Percentiles rank a stretch among this genome's conserved stretches.
phyloP scores from a whole-genome alignment of 2,113 vertebrate genomes.

The Dolichallabes microphthalmus region DNA sequence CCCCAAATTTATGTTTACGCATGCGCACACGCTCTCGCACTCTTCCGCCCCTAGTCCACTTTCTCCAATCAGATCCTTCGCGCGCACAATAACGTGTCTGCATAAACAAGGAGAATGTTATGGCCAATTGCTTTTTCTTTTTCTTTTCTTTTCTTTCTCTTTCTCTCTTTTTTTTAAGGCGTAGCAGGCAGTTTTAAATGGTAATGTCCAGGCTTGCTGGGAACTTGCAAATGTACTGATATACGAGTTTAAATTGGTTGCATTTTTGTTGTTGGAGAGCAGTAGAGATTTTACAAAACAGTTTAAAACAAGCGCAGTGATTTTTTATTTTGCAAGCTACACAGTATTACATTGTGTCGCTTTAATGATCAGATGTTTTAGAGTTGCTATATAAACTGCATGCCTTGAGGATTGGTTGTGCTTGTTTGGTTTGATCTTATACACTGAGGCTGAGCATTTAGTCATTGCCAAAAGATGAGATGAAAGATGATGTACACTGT shows the following conservation, averaged over 20 bases:
- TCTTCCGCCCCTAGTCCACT: slow-evolving; percentile 66
- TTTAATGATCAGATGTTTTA: not conserved
- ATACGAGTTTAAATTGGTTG: slow-evolving; percentile 33
- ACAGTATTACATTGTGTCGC: not conserved
- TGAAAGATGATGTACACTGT: not conserved
- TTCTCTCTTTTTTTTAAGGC: slow-evolving; percentile 69
- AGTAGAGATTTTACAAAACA: slow-evolving; percentile 17
- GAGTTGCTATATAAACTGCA: not conserved
- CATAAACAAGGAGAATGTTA: slow-evolving; percentile 52
- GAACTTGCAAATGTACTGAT: slow-evolving; percentile 43
- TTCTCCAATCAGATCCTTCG: slow-evolving; percentile 70
- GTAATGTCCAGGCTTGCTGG: slow-evolving; percentile 24
- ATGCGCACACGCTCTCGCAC: slow-evolving; percentile 58
- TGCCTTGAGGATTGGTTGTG: not conserved
- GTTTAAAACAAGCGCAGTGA: slow-evolving; percentile 9
- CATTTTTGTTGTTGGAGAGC: slow-evolving; percentile 9
- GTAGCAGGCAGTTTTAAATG: slow-evolving; percentile 46
- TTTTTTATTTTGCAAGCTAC: not conserved
- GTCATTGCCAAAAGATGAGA: not conserved
- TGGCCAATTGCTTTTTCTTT: slow-evolving; percentile 67
- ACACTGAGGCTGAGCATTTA: not conserved
- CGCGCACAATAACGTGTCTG: slow-evolving; percentile 65
- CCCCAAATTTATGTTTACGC: slow-evolving; percentile 76
- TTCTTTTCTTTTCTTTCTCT: slow-evolving; percentile 72
- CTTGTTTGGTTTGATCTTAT: not conserved